Conservation (phyloP, 2,888 invertebrate species). For the Plemyria rubiginata region DNA sequence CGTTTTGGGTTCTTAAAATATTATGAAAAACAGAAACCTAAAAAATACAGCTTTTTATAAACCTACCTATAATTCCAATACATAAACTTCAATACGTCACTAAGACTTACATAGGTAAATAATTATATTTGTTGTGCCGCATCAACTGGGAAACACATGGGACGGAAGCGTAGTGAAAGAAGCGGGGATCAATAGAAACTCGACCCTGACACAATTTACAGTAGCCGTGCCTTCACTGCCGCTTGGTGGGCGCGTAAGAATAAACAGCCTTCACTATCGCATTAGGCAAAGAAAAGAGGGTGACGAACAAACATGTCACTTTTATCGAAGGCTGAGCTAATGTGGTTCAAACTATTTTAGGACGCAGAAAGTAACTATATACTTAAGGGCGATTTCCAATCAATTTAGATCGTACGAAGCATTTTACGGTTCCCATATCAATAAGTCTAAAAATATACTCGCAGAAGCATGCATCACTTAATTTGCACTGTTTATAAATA, state of each 20-base stretch:
- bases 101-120: constrained; percentile 34
- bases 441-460: no score
- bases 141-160: constrained; percentile 66
- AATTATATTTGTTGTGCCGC: constrained; percentile 60
- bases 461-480: no score
- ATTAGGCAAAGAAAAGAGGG: constrained; percentile 55
- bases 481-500: no score
- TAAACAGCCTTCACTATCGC: constrained; percentile 70
- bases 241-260: constrained; percentile 67
- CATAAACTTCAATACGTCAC: background rate
- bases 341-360: constrained; percentile 3
- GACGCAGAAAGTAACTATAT: background rate
- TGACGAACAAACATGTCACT: constrained; percentile 53
- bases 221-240: constrained; percentile 66
- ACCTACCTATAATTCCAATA: no score
- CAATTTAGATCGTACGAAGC: no score
- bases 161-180: constrained; percentile 71
- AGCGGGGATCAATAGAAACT: constrained; percentile 75
- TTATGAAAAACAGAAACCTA: no score
- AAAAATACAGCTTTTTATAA: no score
- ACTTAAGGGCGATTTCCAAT: background rate
- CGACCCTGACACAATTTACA: constrained; percentile 82
- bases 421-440: no score
- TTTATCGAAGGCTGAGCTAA: constrained; percentile 18
- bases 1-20: no score